Percentiles rank a stretch among this genome's conserved stretches.
Conservation (phyloP, 2,888 invertebrate species). For the Augochlorella aurata region DNA sequence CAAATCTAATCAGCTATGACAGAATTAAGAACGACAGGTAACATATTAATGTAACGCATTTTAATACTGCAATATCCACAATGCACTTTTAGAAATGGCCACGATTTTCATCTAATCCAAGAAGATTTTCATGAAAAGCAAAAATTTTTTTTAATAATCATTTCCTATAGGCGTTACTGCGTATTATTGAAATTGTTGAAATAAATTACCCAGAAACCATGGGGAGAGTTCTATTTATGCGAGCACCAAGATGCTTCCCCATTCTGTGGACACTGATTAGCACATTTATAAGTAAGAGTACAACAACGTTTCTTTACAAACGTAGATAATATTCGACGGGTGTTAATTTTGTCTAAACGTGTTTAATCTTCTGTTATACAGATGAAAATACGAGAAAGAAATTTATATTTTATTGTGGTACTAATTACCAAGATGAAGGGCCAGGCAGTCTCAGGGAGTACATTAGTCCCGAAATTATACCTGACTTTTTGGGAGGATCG, state of each 20-base stretch:
- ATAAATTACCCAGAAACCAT: constrained; percentile 98
- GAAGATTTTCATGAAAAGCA: constrained; percentile 9
- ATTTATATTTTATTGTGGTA: constrained; percentile 95
- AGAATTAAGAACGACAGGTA: constrained; percentile 1
- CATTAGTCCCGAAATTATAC: constrained; percentile 92
- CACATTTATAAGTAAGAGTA: constrained; percentile 91
- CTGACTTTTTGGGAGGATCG: constrained; percentile 95
- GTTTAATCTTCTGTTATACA: constrained; percentile 74
- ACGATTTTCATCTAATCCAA: not conserved
- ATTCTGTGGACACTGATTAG: constrained; percentile 97
- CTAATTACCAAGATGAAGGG: constrained; percentile 89
- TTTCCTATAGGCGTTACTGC: constrained; percentile 83
- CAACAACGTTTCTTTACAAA: not conserved
- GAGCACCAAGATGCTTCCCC: constrained; percentile 96
- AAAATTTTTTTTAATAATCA: constrained; percentile 16
- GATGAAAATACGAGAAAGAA: constrained; percentile 96
- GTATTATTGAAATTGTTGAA: constrained; percentile 92
- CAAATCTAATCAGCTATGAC: not conserved
- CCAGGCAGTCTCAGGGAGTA: constrained; percentile 92
- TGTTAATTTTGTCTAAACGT: not conserved
- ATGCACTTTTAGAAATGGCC: not conserved
- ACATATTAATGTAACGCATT: not conserved
- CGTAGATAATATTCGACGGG: not conserved
- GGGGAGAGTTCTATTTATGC: constrained; percentile 93
- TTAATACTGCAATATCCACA: not conserved